Evolutionary conservation across 2,797 vertebrate genomes (phyloP).

Genomic region (Notoglanidium macrostoma): DNA sequence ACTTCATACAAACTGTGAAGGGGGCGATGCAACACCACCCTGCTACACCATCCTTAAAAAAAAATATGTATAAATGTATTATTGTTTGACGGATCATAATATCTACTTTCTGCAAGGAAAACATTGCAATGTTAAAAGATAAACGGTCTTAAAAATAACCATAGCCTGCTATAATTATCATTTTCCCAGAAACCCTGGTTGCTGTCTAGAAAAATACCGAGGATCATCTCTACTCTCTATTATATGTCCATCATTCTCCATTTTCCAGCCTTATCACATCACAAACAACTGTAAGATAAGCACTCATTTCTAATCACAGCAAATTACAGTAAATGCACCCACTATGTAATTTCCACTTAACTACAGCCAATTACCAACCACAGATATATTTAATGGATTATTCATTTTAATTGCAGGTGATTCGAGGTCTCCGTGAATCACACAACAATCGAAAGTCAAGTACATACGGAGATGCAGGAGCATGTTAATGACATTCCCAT

Average conservation of each 20-base stretch:
- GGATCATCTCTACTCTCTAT: background rate
- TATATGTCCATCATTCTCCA: too few relatives aligned
- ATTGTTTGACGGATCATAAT: too few relatives aligned
- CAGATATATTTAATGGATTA: slow-evolving; percentile 32
- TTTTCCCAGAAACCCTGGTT: background rate
- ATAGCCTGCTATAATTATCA: background rate
- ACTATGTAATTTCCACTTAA: slow-evolving; percentile 16
- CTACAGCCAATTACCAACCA: slow-evolving; percentile 15
- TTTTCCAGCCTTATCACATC: background rate
- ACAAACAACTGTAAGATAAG: background rate
- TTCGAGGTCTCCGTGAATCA: slow-evolving; percentile 20
- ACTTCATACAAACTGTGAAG: background rate
- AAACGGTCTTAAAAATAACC: background rate
- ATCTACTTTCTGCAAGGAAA: background rate
- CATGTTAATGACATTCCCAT: slow-evolving; percentile 20
- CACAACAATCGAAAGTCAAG: slow-evolving; percentile 21
- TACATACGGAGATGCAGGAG: slow-evolving; percentile 4
- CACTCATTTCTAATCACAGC: background rate
- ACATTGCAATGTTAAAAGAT: background rate
- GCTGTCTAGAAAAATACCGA: background rate
- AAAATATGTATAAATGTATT: background rate
- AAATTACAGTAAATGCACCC: slow-evolving; percentile 9
- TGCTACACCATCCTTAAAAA: background rate
- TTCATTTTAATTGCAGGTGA: slow-evolving; percentile 36
- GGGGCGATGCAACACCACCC: too few relatives aligned